Base-by-base conservation (phyloP, 2,113 vertebrate species). In the Tamias sibiricus region DNA sequence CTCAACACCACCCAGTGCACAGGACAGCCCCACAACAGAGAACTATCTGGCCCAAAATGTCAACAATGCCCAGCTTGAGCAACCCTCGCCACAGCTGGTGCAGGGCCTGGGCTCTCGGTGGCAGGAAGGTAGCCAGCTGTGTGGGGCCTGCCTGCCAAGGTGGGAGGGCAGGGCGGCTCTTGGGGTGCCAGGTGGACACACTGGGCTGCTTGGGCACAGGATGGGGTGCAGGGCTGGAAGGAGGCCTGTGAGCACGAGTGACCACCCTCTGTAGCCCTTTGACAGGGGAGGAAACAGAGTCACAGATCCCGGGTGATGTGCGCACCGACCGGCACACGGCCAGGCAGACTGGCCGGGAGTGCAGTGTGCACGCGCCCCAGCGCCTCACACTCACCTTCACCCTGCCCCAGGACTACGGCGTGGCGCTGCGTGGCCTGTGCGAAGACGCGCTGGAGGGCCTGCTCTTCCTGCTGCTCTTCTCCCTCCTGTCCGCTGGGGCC, bases 401-500 rank as follows among this genome's bases (percentile, higher is more conserved):
- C 8, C 9, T 44, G 6, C 71, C 83, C 66, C 84, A 99, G 99
- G 99, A 99, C 97, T 99, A 99, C 20, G 98, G 99, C 1, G 98
- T 99, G 44, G 99, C 99, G 40, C 97, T 99, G 95, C 99, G 99
- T 88, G 99, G 99, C 77, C 98, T 99, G 91, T 99, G 99, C 57
- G 99, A 99, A 69, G 99, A 99, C 9, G 99, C 99, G 93, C 99
- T 99, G 98, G 99, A 99, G 95, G 99, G 99, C 35, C 96, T 99
- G 97, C 99, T 99, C 68, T 99, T 99, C 97, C 99, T 99, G 85
- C 99, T 99, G 77, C 99, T 99, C 74, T 99, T 99, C 98, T 99
- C 99, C 32, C 99, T 99, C 96, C 99, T 99, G 91, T 99, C 99
- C 0, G 99, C 99, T 1, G 98, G 99, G 96, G 99, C 99, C 81